Evolutionary conservation across 2,888 invertebrate species (phyloP), one percentile per base, ranked within the genome.

Genomic region (Priocnemis perturbator): DNA sequence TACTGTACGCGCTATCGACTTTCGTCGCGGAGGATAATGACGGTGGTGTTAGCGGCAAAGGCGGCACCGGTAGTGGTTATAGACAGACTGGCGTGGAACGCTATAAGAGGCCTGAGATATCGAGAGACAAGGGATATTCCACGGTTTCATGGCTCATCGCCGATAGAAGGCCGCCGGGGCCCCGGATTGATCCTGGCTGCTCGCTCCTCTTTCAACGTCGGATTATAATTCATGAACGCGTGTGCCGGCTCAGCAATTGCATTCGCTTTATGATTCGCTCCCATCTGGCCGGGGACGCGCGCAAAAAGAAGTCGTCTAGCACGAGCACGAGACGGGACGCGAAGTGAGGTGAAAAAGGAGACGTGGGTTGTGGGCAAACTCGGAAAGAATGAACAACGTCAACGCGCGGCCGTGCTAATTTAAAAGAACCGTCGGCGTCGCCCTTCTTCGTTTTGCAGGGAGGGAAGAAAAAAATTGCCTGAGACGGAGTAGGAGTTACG

Each of bases 191-290:
- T 73, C 52, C 62, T 55, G 71, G 67, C 47, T 60, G 60, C 17
- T 37, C 21, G 47, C 45, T 64, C 64, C 63, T 68, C 69, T 77
- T 76, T 68, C 61, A 79, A 63, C 68, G 26, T 7, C 44, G n/a
- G 57, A 64, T 60, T 65, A 66, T 78, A 74, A 74, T 69, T 65
- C 62, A 26, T 56, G 60, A 60, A 64, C 60, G 65, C 15, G 23
- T 15, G 21, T 11, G 23, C 53, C 7, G 2, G 26, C 26, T 5
- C 1, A 9, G 11, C 4, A 37, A 9, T 37, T 37, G 37, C 37
- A 9, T 37, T 3, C 37, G 37, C 37, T 37, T 37, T 37, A 37
- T 9, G 26, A 26, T 26, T 26, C 26, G 37, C 4, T 11, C 37
- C 14, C 37, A 37, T 37, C 37, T 37, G 37, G 37, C 4, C 37